Percentiles rank a stretch among this genome's conserved stretches.
These are phyloP conservation scores for Monodelphis domestica DNA, from an alignment of 2,797 vertebrate species.

Conservation along the genomic window DNA sequence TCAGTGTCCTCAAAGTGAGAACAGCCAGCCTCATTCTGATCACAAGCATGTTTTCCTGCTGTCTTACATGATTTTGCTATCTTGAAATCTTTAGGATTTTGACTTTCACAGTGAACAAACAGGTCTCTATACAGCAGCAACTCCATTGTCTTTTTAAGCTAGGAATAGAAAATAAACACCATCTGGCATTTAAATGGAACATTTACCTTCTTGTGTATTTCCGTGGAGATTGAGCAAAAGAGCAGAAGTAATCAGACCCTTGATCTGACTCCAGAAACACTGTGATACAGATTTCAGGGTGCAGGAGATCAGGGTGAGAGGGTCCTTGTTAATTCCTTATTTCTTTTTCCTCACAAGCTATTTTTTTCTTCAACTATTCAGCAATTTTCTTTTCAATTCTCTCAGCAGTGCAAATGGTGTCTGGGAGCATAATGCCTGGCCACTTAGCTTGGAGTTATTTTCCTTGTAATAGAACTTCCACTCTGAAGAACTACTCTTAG, in stretches of 20 bases:
- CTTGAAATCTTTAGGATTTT: conserved; percentile 35
- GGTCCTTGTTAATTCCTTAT: neutral
- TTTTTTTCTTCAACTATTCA: neutral
- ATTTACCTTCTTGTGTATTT: conserved; percentile 53
- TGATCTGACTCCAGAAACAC: conserved; percentile 51
- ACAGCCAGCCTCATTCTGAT: neutral
- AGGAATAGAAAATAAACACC: conserved; percentile 62
- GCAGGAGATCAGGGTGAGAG: neutral
- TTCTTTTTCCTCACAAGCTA: neutral
- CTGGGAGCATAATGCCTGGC: conserved; percentile 13
- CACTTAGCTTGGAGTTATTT: neutral
- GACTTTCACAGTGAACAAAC: conserved; percentile 38
- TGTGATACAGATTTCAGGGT: neutral
- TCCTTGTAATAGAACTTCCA: neutral
- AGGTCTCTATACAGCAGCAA: conserved; percentile 30
- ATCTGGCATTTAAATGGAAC: conserved; percentile 61
- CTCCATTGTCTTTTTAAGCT: conserved; percentile 71
- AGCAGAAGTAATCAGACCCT: conserved; percentile 56
- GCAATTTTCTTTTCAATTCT: neutral
- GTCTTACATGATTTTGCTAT: conserved; percentile 26
- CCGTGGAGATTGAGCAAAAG: conserved; percentile 56
- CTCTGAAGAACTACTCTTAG: conserved; percentile 41
- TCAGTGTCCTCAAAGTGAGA: conserved; percentile 11
- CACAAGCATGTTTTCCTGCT: conserved; percentile 5
- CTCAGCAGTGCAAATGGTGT: neutral